These are phyloP conservation scores for Palythoa caribaeorum DNA, from an alignment of 92 coral and sea anemone species.

Conservation along the genomic window DNA sequence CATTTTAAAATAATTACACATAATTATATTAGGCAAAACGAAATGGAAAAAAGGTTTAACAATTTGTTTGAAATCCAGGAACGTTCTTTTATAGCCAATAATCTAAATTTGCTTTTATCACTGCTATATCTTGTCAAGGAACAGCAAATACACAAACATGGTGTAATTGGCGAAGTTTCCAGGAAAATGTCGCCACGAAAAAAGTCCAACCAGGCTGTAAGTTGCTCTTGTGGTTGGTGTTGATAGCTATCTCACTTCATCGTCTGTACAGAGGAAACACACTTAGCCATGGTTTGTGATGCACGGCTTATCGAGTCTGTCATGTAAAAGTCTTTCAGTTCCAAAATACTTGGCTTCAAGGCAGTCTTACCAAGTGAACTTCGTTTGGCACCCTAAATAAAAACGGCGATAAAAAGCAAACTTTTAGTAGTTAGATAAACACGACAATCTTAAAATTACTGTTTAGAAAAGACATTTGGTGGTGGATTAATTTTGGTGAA, in stretches of 20 bases:
- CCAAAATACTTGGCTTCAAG: conserved; percentile 78
- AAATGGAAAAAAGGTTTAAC: too few relatives aligned
- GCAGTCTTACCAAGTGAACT: conserved; percentile 64
- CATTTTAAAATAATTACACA: background rate
- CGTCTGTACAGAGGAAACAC: conserved; percentile 89
- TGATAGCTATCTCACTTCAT: conserved; percentile 67
- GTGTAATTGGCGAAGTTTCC: background rate
- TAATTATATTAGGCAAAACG: background rate
- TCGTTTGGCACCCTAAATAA: conserved; percentile 74
- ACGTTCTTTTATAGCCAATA: background rate
- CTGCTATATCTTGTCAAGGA: background rate
- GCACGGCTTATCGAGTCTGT: conserved; percentile 98
- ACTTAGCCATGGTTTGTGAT: conserved; percentile 99
- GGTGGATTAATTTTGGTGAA: too few relatives aligned
- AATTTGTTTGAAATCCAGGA: background rate
- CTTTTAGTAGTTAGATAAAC: background rate
- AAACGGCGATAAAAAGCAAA: background rate
- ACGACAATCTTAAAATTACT: too few relatives aligned
- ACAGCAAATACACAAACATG: background rate
- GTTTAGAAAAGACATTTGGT: too few relatives aligned
- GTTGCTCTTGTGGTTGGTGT: background rate
- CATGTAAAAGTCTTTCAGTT: conserved; percentile 98
- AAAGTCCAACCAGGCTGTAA: background rate
- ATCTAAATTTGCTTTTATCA: background rate
- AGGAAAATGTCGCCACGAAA: background rate